Evolutionary conservation across 2,797 vertebrate genomes (phyloP).

Genomic region (Oreortyx pictus): DNA sequence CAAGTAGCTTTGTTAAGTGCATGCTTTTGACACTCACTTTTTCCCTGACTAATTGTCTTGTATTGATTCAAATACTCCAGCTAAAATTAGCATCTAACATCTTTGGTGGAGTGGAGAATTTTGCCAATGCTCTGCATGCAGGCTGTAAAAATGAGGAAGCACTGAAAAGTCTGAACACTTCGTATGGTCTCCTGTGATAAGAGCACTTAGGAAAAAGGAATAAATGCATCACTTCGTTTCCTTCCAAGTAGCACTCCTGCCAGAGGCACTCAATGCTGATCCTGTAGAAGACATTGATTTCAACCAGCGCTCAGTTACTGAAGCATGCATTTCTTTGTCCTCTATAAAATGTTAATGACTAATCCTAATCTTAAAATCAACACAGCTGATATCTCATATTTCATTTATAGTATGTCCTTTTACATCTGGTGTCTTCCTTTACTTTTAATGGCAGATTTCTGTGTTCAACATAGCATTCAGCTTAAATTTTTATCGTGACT

Average conservation of each 20-base stretch:
- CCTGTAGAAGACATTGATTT: background rate
- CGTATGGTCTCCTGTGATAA: background rate
- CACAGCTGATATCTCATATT: background rate
- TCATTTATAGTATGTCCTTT: background rate
- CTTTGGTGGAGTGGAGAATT: background rate
- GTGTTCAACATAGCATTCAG: background rate
- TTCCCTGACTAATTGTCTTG: background rate
- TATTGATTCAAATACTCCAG: background rate
- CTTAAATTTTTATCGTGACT: background rate
- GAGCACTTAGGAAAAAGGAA: background rate
- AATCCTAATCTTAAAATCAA: conserved; percentile 27
- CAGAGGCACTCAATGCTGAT: background rate
- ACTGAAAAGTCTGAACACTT: background rate
- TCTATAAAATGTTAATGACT: conserved; percentile 46
- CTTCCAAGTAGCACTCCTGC: background rate
- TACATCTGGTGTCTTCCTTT: background rate
- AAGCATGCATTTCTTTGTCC: background rate
- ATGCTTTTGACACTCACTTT: background rate
- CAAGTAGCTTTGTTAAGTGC: background rate
- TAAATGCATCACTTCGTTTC: background rate
- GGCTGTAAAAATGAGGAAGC: background rate
- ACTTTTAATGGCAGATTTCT: background rate
- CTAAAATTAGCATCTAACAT: background rate
- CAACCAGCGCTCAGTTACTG: background rate
- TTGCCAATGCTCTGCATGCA: background rate